Evolutionary conservation across 2,113 vertebrate genomes (phyloP), one percentile per base, ranked within the genome.

Genomic region (Vicugna pacos): DNA sequence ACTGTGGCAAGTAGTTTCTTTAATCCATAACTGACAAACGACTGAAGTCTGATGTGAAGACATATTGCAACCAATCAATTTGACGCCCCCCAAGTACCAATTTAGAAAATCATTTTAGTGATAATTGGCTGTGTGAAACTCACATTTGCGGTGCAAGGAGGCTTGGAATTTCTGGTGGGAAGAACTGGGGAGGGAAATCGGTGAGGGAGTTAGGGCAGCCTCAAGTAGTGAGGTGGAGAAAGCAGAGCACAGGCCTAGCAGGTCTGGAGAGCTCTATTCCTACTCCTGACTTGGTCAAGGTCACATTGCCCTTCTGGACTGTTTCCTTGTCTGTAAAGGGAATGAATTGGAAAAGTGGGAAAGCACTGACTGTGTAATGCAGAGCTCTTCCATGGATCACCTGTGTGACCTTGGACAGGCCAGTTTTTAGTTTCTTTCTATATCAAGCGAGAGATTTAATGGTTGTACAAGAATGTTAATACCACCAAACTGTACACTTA

Each of bases 21-120:
- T 91, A 65, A 95, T 95, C 95, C 89, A 89, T 69, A 97, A 91
- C 77, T 89, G 85, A 97, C 83, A 96, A 97, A 95, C 89, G 79
- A 85, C 77, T 92, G 42, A 94, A 93, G 94, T 95, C 93, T 97
- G 94, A 94, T 95, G 94, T 96, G 94, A 97, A 97, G 94, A 94
- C 94, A 97, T 94, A 94, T 93, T 94, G 95, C 93, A 97, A 89
- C 95, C 96, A 97, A 94, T 96, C 77, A 67, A 96, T 96, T 26
- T 95, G 79, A 97, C 94, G 94, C 89, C 79, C 76, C 48, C 54
- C 46, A 52, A 96, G 72, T 54, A 95, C 97, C 30, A 5, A 98
- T 96, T 97, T 96, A 97, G 96, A 97, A 96, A 94, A 76, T 77
- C 85, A 46, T 84, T 96, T 89, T 93, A 89, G 79, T 94, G 91